These are phyloP conservation scores for Onthophagus sagittarius DNA, from an alignment of 2,888 invertebrate genomes.

Conservation along the genomic window DNA sequence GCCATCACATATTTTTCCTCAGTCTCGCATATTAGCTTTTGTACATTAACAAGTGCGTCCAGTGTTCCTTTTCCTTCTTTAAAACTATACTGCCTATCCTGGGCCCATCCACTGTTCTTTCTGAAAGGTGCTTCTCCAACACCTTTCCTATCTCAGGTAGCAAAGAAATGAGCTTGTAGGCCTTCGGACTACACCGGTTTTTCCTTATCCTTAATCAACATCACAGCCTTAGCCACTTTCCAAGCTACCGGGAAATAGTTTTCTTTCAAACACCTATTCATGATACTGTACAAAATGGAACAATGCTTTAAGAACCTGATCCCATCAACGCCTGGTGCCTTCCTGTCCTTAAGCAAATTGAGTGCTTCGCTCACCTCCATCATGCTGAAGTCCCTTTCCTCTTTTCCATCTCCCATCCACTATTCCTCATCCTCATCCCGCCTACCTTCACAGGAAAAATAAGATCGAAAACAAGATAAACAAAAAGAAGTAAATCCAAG, in stretches of 20 bases:
- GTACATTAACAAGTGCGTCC: background rate
- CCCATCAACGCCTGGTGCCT: too few relatives aligned
- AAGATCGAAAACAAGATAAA: too few relatives aligned
- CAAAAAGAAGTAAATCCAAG: too few relatives aligned
- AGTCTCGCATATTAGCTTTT: background rate
- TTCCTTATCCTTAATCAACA: background rate
- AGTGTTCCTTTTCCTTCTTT: slow-evolving; percentile 1
- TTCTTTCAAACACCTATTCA: background rate
- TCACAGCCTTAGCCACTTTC: background rate
- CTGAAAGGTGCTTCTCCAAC: background rate
- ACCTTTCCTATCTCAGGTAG: too few relatives aligned
- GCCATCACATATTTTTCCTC: slow-evolving; percentile 14
- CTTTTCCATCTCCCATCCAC: too few relatives aligned
- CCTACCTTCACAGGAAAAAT: too few relatives aligned
- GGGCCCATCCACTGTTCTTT: background rate
- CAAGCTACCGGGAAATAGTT: background rate
- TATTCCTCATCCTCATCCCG: too few relatives aligned
- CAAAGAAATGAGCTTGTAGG: too few relatives aligned
- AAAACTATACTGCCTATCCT: background rate
- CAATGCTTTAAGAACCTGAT: too few relatives aligned
- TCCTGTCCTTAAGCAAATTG: background rate
- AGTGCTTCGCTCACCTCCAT: too few relatives aligned
- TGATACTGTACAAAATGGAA: too few relatives aligned
- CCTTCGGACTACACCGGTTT: background rate
- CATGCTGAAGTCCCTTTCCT: too few relatives aligned